Conservation (phyloP, 2,888 invertebrate species). For the Cybosia mesomella region DNA sequence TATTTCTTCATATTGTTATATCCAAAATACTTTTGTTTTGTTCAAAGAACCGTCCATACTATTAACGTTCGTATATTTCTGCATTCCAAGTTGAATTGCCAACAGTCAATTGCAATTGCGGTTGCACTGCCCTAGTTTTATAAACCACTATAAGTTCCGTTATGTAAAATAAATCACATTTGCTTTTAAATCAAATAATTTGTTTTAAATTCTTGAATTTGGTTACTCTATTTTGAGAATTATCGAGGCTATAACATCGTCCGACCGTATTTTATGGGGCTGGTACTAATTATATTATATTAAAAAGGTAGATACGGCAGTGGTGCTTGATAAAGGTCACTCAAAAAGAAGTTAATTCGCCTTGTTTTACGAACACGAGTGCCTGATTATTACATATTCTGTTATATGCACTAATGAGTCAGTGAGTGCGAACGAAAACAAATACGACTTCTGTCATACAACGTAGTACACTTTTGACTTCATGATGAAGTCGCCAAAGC, state of each 20-base stretch:
- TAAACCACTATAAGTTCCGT: conserved; percentile 16
- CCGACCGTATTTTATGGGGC: neutral
- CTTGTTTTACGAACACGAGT: too few species aligned
- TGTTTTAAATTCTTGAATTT: too few species aligned
- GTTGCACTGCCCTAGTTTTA: conserved; percentile 58
- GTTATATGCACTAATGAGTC: too few species aligned
- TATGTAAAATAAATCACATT: neutral
- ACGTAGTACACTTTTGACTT: too few species aligned
- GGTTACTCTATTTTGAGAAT: neutral
- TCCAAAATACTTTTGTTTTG: neutral
- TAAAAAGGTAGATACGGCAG: too few species aligned
- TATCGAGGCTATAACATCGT: neutral
- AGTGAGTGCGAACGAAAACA: too few species aligned
- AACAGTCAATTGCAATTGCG: conserved; percentile 55
- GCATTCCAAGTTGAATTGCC: conserved; percentile 39
- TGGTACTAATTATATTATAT: neutral
- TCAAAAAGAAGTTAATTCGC: too few species aligned
- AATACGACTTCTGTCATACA: too few species aligned
- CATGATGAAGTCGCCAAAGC: too few species aligned
- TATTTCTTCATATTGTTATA: neutral
- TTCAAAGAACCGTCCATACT: neutral
- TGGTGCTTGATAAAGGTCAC: too few species aligned
- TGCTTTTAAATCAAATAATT: too few species aligned
- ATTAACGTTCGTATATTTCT: conserved; percentile 44
- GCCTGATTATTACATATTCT: too few species aligned